Conservation (phyloP, 2,797 vertebrate genomes). For the Chelmon rostratus region DNA sequence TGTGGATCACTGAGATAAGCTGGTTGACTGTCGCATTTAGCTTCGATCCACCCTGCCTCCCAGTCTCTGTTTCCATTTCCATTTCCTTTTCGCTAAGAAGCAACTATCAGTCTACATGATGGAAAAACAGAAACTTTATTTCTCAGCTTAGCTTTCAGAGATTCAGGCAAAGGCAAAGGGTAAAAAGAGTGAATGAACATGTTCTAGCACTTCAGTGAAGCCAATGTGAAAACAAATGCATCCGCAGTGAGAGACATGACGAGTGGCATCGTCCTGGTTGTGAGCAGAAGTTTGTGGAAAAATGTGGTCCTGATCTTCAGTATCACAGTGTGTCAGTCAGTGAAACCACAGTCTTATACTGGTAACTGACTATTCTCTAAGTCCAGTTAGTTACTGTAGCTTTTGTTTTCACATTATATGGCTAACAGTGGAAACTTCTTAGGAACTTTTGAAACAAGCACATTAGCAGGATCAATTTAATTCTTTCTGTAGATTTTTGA, state of each 20-base stretch:
- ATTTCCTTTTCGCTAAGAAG: neutral
- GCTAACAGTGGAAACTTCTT: no score
- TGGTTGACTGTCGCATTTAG: neutral
- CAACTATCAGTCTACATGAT: neutral
- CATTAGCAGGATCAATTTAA: no score
- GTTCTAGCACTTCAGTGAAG: neutral
- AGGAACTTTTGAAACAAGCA: no score
- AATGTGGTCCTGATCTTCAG: neutral
- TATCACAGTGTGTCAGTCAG: neutral
- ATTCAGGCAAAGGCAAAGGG: neutral
- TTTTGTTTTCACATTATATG: neutral
- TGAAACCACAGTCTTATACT: neutral
- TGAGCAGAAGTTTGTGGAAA: neutral
- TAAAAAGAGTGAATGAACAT: neutral
- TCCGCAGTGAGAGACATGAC: neutral
- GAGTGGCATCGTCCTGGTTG: no score
- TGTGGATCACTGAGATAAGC: conserved; percentile 1
- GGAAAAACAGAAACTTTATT: neutral
- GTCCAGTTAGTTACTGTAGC: neutral
- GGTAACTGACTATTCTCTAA: neutral
- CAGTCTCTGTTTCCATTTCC: neutral
- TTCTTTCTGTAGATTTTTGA: no score
- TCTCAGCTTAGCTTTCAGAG: neutral
- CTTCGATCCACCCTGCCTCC: neutral
- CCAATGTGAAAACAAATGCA: neutral